These are phyloP conservation scores for Marmota monax DNA, from an alignment of 2,113 vertebrate genomes.

Conservation along the genomic window DNA sequence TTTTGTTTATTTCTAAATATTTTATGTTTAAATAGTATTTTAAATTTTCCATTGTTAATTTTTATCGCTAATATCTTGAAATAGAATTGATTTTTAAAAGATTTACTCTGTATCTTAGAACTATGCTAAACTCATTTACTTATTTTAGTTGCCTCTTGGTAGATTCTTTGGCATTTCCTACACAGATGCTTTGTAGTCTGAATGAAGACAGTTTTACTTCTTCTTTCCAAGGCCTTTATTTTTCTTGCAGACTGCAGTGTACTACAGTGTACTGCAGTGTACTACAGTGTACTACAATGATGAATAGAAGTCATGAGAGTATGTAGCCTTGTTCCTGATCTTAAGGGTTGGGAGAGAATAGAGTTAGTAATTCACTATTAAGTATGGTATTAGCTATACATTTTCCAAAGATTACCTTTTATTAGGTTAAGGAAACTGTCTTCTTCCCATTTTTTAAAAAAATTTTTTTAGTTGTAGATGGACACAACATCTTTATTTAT, in stretches of 20 bases:
- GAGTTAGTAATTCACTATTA: background rate
- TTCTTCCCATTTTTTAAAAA: background rate
- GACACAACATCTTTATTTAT: too few relatives aligned
- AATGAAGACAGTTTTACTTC: background rate
- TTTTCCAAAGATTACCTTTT: background rate
- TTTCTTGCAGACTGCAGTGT: background rate
- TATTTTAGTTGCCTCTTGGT: background rate
- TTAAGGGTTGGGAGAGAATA: background rate
- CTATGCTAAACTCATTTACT: background rate
- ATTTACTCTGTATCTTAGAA: background rate
- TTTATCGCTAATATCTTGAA: background rate
- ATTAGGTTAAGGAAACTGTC: background rate
- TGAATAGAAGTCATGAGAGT: background rate
- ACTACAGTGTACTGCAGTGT: background rate
- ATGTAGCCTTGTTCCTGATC: background rate
- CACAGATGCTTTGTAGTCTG: background rate
- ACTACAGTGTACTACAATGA: background rate
- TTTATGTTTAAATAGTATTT: conserved; percentile 6
- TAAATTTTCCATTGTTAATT: background rate
- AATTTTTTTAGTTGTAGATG: too few relatives aligned
- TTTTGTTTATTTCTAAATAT: background rate
- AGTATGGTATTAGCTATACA: background rate
- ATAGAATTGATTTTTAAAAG: background rate
- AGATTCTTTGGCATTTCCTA: background rate
- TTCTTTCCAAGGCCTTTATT: background rate